Conservation (phyloP, 2,888 invertebrate genomes). For the Nymphalis urticae region DNA sequence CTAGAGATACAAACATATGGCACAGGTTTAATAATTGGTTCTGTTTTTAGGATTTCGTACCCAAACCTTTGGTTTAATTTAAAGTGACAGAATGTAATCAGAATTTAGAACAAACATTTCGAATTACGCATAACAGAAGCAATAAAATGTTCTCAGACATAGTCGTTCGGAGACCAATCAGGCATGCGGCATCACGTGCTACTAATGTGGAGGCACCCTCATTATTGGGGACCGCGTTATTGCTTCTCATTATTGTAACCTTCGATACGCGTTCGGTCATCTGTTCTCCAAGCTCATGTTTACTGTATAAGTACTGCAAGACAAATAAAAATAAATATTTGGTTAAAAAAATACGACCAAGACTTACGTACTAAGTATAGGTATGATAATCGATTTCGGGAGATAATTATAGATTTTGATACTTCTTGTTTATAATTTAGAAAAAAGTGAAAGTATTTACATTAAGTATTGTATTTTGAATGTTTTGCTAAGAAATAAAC, state of each 20-base stretch:
- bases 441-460: too few relatives aligned
- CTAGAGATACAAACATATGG: too few relatives aligned
- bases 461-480: too few relatives aligned
- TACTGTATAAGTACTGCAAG: neutral
- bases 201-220: slow-evolving; percentile 51
- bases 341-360: neutral
- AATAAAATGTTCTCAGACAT: slow-evolving; percentile 49
- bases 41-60: too few relatives aligned
- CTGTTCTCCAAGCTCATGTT: slow-evolving; percentile 11
- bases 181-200: slow-evolving; percentile 68
- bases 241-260: slow-evolving; percentile 45
- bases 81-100: neutral
- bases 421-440: too few relatives aligned
- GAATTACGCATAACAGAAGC: slow-evolving; percentile 43
- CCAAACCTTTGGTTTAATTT: neutral
- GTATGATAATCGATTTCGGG: too few relatives aligned
- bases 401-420: too few relatives aligned
- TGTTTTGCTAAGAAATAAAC: too few relatives aligned
- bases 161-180: slow-evolving; percentile 55
- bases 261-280: slow-evolving; percentile 21
- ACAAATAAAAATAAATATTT: neutral
- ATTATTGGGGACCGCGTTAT: slow-evolving; percentile 49
- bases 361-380: too few relatives aligned
- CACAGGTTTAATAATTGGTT: too few relatives aligned
- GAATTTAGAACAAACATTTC: slow-evolving; percentile 23